Evolutionary conservation across 2,888 invertebrate genomes (phyloP), one percentile per base, ranked within the genome.

Genomic region (Odontocolon sp.): DNA sequence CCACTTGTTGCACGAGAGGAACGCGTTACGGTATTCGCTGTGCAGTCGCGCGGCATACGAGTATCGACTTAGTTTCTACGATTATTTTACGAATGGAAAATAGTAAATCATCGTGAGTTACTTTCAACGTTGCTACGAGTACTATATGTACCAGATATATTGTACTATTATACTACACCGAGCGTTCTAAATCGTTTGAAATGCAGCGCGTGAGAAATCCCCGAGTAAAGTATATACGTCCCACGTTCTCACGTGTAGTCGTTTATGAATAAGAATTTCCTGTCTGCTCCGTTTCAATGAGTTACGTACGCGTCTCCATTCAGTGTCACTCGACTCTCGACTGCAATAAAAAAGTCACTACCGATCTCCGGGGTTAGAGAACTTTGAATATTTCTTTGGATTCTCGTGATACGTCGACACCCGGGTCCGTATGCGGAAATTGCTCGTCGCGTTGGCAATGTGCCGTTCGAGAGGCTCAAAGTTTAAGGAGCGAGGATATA

Each of bases 1-100:
- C 81, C 81, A 81, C 81, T 81, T 81, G 81, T 81, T 81, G 81
- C 81, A 59, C 81, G 67, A 67, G 69, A 77, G 45, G 59, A 31
- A 47, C 36, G 38, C 23, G 64, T 21, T 38, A 21, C 8, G 9
- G 16, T 56, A 36, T 54, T 42, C n/a, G 23, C n/a, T 63, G 28
- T 31, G 11, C 21, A 14, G n/a, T 63, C 61, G 33, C n/a, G n/a
- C 47, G 31, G 4, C 36, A 26, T 16, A 21, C 59, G 33, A 61
- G 1, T 64, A 57, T 68, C 56, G 45, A 40, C n/a, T 14, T 9
- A 28, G 38, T 28, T 28, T 14, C n/a, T 31, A n/a, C 23, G 38
- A 38, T 9, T 52, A 5, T 38, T 14, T 3, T 11, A 11, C 11
- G 57, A 36, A 23, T 40, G 38, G 40, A 42, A 14, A 26, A 28